phyloP scores from a whole-genome alignment of 2,797 vertebrate genomes.

The Coreius guichenoti region DNA sequence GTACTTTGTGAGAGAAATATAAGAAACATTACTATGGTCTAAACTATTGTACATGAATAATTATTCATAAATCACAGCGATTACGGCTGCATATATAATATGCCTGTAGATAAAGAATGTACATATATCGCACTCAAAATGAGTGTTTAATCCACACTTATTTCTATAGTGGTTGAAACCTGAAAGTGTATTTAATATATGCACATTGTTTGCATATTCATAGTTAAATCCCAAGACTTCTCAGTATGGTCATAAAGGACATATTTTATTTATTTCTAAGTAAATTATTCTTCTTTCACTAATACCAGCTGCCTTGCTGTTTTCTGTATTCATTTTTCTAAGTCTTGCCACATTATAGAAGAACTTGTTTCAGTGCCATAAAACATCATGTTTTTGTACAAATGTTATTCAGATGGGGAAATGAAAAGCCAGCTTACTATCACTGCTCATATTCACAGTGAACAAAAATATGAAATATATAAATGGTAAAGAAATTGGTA shows the following conservation, averaged over 20 bases:
- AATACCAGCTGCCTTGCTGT: constrained; percentile 50
- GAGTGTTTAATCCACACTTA: constrained; percentile 73
- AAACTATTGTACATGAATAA: background rate
- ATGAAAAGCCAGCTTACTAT: background rate
- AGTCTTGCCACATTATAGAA: constrained; percentile 5
- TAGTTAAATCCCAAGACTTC: constrained; percentile 26
- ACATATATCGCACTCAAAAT: constrained; percentile 69
- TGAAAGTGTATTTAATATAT: constrained; percentile 49
- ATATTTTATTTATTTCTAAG: constrained; percentile 51
- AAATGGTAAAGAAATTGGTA: background rate
- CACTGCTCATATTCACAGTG: background rate
- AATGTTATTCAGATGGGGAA: constrained; percentile 19
- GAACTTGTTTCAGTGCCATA: constrained; percentile 41
- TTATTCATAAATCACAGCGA: constrained; percentile 24
- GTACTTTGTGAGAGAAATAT: background rate
- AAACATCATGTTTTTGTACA: constrained; percentile 29
- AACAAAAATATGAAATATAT: background rate
- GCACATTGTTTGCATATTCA: constrained; percentile 55
- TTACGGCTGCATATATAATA: constrained; percentile 42
- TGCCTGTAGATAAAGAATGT: constrained; percentile 74
- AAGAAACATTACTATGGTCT: background rate
- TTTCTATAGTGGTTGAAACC: constrained; percentile 59
- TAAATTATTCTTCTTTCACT: constrained; percentile 44
- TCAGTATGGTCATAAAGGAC: constrained; percentile 35
- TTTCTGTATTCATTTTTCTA: constrained; percentile 37